A percentile compares a stretch with the other conserved stretches of the same genome.
phyloP scores from a whole-genome alignment of 2,888 invertebrate species.

The Acanthosoma haemorrhoidale region DNA sequence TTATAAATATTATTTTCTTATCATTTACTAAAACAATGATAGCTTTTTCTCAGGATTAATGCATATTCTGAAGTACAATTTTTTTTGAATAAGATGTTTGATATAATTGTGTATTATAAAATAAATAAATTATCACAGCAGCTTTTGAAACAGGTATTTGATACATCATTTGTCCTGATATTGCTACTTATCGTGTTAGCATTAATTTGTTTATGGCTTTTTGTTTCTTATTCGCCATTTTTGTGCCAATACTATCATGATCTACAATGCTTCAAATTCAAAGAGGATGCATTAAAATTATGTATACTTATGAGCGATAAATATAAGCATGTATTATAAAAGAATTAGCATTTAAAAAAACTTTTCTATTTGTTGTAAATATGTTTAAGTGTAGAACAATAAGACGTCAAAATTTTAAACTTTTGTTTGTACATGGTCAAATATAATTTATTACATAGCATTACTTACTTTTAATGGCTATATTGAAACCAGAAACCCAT shows the following conservation, averaged over 20 bases:
- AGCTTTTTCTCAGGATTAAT: no score
- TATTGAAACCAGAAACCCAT: no score
- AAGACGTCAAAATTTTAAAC: conserved; percentile 7
- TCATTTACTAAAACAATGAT: no score
- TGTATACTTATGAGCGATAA: no score
- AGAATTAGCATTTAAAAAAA: no score
- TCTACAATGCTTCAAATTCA: neutral
- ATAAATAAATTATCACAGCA: neutral
- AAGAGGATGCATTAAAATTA: no score
- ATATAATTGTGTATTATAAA: no score
- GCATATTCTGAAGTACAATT: neutral
- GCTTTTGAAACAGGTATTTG: neutral
- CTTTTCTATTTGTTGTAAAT: neutral
- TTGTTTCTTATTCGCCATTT: neutral
- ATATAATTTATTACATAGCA: conserved; percentile 1
- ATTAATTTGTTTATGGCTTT: neutral
- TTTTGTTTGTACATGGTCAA: neutral
- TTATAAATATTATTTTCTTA: no score
- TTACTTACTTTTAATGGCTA: no score
- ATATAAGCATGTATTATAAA: no score
- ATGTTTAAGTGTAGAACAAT: neutral
- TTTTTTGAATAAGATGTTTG: neutral
- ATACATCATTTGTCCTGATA: neutral
- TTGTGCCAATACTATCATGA: neutral
- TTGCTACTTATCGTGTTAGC: neutral